Evolutionary conservation across 2,888 invertebrate species (phyloP), one percentile per base, ranked within the genome.

Genomic region (Danaus chrysippus): DNA sequence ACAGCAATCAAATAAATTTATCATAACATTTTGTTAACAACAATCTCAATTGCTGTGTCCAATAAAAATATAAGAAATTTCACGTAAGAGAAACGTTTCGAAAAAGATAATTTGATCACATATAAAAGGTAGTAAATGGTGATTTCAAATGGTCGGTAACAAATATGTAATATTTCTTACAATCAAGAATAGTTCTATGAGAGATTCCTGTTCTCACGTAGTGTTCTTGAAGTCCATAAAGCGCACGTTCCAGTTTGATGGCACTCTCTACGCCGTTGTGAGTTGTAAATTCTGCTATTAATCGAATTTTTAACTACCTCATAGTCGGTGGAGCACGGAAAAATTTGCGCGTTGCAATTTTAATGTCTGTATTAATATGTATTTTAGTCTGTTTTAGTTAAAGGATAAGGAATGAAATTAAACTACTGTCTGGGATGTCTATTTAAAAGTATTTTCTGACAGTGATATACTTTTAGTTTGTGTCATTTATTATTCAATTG

Each of bases 171-270:
- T 49, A 49, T 17, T 10, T 49, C 15, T 49, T 11, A 49, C 17
- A 49, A 49, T 49, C 15, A 49, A 17, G 17, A 49, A 49, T 49
- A 49, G 17, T 49, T 17, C 49, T 17, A 15, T 15, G 49, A 49
- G 49, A 49, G n/a, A 49, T 19, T 52, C 46, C 49, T 34, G 42
- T 34, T 55, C 55, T 53, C 53, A 44, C 53, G 56, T 58, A 59
- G 23, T 43, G 10, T 58, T 63, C 55, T 63, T 62, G 52, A 49
- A 52, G 58, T 60, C 62, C 64, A 62, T 68, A 64, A 65, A 62
- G 65, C 68, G 62, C 72, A 72, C 72, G 72, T 72, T 54, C 69
- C 68, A 65, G 58, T 68, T 72, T 72, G 71, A 72, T 72, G 67
- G 69, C 66, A 64, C 62, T 68, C 66, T 58, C 63, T 54, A 52